Base-by-base conservation (phyloP, 2,113 vertebrate genomes). In the Neolamprologus ventralis region DNA sequence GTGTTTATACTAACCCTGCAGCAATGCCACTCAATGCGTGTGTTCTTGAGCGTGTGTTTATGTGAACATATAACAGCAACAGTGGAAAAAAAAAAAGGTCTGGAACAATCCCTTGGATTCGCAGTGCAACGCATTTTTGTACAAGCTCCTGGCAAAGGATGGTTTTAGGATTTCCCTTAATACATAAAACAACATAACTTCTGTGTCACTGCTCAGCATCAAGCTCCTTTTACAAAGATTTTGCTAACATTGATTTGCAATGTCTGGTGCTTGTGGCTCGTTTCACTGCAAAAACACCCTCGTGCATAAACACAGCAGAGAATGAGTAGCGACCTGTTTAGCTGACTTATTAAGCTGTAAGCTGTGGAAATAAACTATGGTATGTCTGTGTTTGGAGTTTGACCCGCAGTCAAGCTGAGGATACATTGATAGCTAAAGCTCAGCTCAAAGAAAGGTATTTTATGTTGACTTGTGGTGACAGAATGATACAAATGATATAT, bases 1-100 rank as follows among this genome's bases (percentile, higher is more conserved):
- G n/a, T 94, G 92, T 95, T 95, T 93, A 94, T 90, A 84, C 91
- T 63, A 87, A 90, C 87, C 84, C 85, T 85, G 85, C 60, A 91
- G 89, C 85, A 88, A 65, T 88, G 89, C 86, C 89, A 89, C 84
- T 93, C 68, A 54, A 3, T 53, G 31, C n/a, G 85, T 47, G 23
- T 65, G 83, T 85, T 78, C 31, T 7, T 82, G 47, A 16, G 7
- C 80, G 16, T n/a, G 35, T 83, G 83, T 90, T 49, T 91, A 60
- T 60, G 73, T 68, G 65, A 57, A 80, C 75, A 79, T 71, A 47
- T 40, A 88, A 92, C 78, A 82, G 54, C 60, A 81, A 53, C 80
- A 83, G 65, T 14, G 16, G 7, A 28, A 14, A 31, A 21, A 75
- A 60, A 68, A 73, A 63, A 58, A 33, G 4, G 53, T 87, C 89